phyloP scores from a whole-genome alignment of 2,113 vertebrate species.

The Coracopsis vasa region DNA sequence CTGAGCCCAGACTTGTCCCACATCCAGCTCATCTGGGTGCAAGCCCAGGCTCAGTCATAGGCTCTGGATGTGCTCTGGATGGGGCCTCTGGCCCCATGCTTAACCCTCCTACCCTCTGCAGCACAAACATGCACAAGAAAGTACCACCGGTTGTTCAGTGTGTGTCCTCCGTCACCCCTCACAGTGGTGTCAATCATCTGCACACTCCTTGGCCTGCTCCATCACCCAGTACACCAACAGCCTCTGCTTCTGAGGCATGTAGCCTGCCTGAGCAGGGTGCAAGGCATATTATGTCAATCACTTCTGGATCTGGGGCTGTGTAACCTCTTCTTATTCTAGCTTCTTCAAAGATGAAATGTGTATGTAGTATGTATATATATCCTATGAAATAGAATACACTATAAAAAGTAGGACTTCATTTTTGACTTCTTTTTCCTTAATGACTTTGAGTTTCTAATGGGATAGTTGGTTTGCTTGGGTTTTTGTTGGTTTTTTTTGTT shows the following conservation, averaged over 20 bases:
- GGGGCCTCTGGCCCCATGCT: fast-evolving
- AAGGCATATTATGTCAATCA: fast-evolving
- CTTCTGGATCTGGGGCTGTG: fast-evolving
- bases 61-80: not conserved
- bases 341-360: not conserved
- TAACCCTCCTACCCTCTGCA: not conserved
- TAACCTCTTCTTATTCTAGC: not conserved
- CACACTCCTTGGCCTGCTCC: not conserved
- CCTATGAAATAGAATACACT: not conserved
- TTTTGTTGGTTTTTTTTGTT: not conserved
- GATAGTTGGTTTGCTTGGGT: not conserved
- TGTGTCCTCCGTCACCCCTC: not conserved
- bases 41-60: fast-evolving
- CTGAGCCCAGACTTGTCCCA: not conserved
- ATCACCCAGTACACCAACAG: not conserved
- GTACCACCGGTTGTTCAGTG: not conserved
- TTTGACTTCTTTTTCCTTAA: not conserved
- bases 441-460: not conserved
- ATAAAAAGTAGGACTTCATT: not conserved
- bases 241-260: not conserved
- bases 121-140: fast-evolving
- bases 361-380: not conserved
- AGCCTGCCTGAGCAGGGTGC: not conserved
- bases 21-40: not conserved
- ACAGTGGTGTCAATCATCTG: not conserved